Evolutionary conservation across 2,113 vertebrate genomes (phyloP).

Genomic region (Polypterus bichir): DNA sequence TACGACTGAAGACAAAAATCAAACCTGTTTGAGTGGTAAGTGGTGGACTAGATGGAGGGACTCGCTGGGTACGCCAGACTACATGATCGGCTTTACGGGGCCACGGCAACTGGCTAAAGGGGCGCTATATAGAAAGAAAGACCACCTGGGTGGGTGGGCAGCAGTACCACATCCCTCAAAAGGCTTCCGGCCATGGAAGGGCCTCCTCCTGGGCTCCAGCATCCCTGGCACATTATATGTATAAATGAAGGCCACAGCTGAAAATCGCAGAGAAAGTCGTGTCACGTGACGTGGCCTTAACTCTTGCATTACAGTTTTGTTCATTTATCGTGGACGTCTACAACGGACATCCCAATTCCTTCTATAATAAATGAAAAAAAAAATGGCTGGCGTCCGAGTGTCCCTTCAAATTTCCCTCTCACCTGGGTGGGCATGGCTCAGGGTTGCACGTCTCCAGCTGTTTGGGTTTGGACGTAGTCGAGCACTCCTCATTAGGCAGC

Average conservation of each 20-base stretch:
- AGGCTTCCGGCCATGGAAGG: slow-evolving; percentile 3
- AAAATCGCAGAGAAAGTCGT: too few relatives aligned
- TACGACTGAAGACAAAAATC: too few relatives aligned
- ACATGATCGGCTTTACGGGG: too few relatives aligned
- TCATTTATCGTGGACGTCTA: too few relatives aligned
- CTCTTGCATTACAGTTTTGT: too few relatives aligned
- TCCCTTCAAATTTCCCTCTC: neutral
- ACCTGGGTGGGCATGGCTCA: slow-evolving; percentile 60
- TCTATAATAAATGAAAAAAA: neutral
- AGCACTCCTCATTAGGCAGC: slow-evolving; percentile 44
- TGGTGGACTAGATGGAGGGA: too few relatives aligned
- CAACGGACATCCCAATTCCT: neutral
- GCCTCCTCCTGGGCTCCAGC: neutral
- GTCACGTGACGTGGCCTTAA: too few relatives aligned
- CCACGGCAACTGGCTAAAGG: too few relatives aligned
- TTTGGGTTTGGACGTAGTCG: slow-evolving; percentile 38
- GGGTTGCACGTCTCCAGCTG: slow-evolving; percentile 51
- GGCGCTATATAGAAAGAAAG: too few relatives aligned
- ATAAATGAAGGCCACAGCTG: too few relatives aligned
- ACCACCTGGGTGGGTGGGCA: slow-evolving; percentile 18
- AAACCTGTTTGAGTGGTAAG: too few relatives aligned
- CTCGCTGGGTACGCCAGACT: too few relatives aligned
- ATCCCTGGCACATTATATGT: slow-evolving; percentile 9
- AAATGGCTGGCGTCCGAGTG: neutral
- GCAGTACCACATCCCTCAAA: slow-evolving; percentile 6